Evolutionary conservation across 2,888 invertebrate genomes (phyloP), one percentile per base, ranked within the genome.

Genomic region (Apamea monoglypha): DNA sequence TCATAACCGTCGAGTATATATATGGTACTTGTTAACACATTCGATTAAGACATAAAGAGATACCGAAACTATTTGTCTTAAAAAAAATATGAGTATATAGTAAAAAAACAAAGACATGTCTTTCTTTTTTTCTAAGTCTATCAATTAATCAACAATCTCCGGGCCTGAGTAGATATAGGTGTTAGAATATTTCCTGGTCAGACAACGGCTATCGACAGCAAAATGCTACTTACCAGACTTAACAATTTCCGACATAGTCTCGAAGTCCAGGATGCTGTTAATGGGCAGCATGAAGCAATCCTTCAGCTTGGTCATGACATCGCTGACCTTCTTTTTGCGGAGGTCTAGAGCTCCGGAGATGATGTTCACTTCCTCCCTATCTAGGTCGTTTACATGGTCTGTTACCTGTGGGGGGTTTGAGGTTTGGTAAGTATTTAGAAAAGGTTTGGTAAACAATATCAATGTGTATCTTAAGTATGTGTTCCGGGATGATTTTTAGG

Each of bases 241-340:
- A 97, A 99, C 99, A 81, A 99, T 99, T 93, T 99, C 99, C 0
- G 99, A 98, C 92, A 99, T 99, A 0, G 99, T 99, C 95, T 99
- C 99, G 94, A 99, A 99, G 96, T 99, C 99, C 78, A 99, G 97
- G 18, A 98, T 97, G 0, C 99, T 98, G 90, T 99, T 98, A 90
- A 98, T 98, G 66, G 99, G 98, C 85, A 99, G 97, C 99, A 99
- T 99, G 95, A 98, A 99, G 56, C 99, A 99, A 95, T 99, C 99
- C 90, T 99, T 99, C 75, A 99, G 98, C 92, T 98, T 98, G 14
- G 99, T 99, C 99, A 99, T 99, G 29, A 99, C 98, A 91, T 99
- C 98, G 0, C 97, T 96, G 1, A 99, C 99, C 0, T 98, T 98
- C 96, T 99, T 94, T 89, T 94, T 94, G 78, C 94, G 92, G 32